Percentiles rank a stretch among this genome's conserved stretches.
Evolutionary conservation across 1,140 invertebrate genomes (phyloP).

Genomic region (Drosophila littoralis): DNA sequence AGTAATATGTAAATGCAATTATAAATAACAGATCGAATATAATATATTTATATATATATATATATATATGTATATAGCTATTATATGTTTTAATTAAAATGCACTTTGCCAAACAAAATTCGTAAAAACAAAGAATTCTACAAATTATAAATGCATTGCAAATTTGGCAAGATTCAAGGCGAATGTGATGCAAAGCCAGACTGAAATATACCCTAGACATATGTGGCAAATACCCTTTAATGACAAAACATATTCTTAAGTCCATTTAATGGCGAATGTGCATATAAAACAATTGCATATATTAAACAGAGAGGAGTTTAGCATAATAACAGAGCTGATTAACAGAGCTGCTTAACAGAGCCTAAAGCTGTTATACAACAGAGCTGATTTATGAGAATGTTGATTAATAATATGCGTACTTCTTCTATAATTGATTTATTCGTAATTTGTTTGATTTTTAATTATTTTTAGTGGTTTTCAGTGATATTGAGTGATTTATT

Average conservation of each 20-base stretch:
- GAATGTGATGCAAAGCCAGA: not conserved
- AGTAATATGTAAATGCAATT: not conserved
- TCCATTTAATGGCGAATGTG: too few relatives aligned
- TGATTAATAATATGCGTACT: not conserved
- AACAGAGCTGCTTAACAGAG: too few relatives aligned
- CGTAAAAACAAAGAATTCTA: not conserved
- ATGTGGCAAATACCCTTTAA: not conserved
- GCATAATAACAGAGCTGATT: too few relatives aligned
- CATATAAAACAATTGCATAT: too few relatives aligned
- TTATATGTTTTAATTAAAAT: constrained; percentile 4
- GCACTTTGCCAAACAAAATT: constrained; percentile 1
- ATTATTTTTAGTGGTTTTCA: not conserved
- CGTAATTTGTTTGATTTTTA: not conserved
- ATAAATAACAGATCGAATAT: not conserved
- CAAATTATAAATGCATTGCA: constrained; percentile 3
- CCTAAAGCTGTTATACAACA: not conserved
- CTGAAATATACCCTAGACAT: not conserved
- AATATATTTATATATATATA: not conserved
- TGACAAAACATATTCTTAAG: too few relatives aligned
- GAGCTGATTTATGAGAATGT: not conserved
- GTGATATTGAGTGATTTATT: not conserved
- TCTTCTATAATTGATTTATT: constrained; percentile 1
- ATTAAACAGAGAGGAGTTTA: too few relatives aligned
- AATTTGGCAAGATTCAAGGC: constrained; percentile 3
- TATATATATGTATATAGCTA: constrained; percentile 10